These are phyloP conservation scores for Sapajus apella DNA, from an alignment of 2,113 vertebrate species.

Conservation along the genomic window DNA sequence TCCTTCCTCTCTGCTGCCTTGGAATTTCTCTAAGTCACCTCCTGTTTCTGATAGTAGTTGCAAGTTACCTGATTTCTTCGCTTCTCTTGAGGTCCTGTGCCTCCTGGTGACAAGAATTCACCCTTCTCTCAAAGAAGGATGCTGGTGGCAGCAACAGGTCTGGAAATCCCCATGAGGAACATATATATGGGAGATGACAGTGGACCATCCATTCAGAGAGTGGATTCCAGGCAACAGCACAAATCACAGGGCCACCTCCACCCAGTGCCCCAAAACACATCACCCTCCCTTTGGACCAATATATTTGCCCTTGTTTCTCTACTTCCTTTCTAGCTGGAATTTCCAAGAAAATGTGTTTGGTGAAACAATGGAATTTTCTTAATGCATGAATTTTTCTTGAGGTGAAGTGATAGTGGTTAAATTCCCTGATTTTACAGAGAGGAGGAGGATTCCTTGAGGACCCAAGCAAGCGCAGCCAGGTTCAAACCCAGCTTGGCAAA, in stretches of 20 bases:
- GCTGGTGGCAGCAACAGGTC: accelerated
- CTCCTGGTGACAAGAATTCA: not conserved
- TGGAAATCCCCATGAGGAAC: not conserved
- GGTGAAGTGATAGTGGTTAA: not conserved
- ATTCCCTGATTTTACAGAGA: not conserved
- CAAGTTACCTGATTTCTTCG: not conserved
- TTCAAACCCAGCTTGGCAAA: not conserved
- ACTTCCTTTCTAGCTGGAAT: not conserved
- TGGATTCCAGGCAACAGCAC: not conserved
- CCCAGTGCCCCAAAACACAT: not conserved
- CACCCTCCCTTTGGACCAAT: not conserved
- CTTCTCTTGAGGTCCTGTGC: accelerated
- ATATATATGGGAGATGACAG: no score
- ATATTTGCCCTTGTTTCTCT: not conserved
- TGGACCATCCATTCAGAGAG: no score
- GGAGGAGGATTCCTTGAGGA: not conserved
- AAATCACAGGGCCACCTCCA: no score
- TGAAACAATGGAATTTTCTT: not conserved
- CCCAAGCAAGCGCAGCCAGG: not conserved
- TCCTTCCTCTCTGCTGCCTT: not conserved
- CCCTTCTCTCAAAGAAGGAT: not conserved
- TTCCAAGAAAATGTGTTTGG: not conserved
- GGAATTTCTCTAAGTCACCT: not conserved
- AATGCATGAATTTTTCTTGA: not conserved
- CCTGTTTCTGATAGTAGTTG: not conserved